phyloP scores from a whole-genome alignment of 37 sponge, comb jelly and placozoan species.

The Spongia lamella region DNA sequence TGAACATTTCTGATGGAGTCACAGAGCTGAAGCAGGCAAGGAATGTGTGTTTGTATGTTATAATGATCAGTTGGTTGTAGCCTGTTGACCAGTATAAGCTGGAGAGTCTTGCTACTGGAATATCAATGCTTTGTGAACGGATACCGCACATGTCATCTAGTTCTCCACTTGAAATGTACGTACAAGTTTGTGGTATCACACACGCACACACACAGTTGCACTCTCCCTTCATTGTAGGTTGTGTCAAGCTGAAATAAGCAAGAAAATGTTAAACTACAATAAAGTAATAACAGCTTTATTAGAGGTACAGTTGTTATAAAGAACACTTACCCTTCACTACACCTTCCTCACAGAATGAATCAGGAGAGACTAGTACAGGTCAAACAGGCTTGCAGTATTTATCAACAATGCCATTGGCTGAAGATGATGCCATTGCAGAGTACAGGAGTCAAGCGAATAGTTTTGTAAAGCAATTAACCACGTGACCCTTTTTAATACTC shows the following conservation, averaged over 20 bases:
- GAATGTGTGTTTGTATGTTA: not conserved
- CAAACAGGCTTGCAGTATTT: slow-evolving; percentile 11
- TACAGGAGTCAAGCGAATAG: slow-evolving; percentile 12
- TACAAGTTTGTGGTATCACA: no score
- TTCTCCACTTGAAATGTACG: slow-evolving; percentile 41
- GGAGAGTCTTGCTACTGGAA: slow-evolving; percentile 25
- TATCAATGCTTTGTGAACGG: slow-evolving; percentile 21
- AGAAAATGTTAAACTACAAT: slow-evolving; percentile 23
- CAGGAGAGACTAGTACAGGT: no score
- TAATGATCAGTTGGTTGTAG: not conserved
- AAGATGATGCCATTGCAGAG: slow-evolving; percentile 30
- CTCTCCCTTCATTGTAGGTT: slow-evolving; percentile 26
- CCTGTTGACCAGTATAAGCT: slow-evolving; percentile 13
- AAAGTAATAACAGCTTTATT: not conserved
- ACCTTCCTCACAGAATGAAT: slow-evolving; percentile 8
- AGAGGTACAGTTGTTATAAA: no score
- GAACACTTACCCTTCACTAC: not conserved
- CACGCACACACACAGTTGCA: no score
- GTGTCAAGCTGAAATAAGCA: slow-evolving; percentile 67
- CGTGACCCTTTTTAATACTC: no score
- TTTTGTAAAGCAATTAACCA: no score
- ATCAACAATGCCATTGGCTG: slow-evolving; percentile 36
- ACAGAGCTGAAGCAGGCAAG: slow-evolving; percentile 17
- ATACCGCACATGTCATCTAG: slow-evolving; percentile 23
- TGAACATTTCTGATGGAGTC: slow-evolving; percentile 22